phyloP scores from a whole-genome alignment of 2,113 vertebrate species.

The Sylvilagus bachmani region DNA sequence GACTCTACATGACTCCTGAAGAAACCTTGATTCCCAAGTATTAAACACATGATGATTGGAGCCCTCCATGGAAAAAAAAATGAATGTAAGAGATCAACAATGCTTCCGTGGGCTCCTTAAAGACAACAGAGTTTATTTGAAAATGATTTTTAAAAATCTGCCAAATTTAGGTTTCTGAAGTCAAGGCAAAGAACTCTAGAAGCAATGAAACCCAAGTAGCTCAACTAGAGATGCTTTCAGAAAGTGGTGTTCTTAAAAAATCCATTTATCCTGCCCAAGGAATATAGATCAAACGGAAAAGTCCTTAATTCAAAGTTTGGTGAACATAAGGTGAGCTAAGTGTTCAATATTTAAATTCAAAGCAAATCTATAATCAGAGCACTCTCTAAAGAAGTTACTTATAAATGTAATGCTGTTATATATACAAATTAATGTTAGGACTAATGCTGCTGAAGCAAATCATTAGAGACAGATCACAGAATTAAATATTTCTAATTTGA shows the following conservation, averaged over 20 bases:
- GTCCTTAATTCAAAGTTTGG: conserved; percentile 16
- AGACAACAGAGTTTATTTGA: neutral
- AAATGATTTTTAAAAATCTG: conserved; percentile 14
- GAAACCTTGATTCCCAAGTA: neutral
- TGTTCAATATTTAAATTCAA: conserved; percentile 48
- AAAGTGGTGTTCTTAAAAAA: neutral
- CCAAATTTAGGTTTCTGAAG: neutral
- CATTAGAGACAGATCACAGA: neutral
- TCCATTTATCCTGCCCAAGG: neutral
- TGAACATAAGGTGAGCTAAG: neutral
- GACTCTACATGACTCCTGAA: neutral
- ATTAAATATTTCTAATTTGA: neutral
- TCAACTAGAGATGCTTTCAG: conserved; percentile 28
- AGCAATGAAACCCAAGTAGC: neutral
- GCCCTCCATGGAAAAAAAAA: neutral
- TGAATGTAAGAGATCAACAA: neutral
- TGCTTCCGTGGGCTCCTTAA: neutral
- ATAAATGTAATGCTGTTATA: neutral
- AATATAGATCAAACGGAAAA: neutral
- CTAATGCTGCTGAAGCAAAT: neutral
- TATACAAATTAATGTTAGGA: neutral
- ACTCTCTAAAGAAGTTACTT: neutral
- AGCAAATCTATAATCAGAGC: neutral
- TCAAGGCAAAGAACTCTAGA: neutral
- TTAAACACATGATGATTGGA: neutral